Conservation (phyloP, 2,797 vertebrate genomes). For the Rhinoraja longicauda region DNA sequence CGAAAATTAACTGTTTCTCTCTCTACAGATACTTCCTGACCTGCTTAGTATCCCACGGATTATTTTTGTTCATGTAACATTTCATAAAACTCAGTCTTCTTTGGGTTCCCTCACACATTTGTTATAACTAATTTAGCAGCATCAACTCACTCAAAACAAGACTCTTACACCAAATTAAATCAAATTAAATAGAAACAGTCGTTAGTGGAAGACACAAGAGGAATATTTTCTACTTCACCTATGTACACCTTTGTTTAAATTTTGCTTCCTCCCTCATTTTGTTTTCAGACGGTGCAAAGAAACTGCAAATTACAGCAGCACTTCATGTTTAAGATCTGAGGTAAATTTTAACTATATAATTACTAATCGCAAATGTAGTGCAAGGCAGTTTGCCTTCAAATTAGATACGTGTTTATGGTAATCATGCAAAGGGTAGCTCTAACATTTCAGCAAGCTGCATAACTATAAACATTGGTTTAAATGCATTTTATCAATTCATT, state of each 20-base stretch:
- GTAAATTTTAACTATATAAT: not conserved
- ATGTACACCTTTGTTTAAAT: not conserved
- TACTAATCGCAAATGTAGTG: not conserved
- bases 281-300: not conserved
- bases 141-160: not conserved
- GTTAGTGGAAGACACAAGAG: not conserved
- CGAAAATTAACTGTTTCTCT: no score
- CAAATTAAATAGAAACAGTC: not conserved
- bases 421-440: not conserved
- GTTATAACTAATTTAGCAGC: not conserved
- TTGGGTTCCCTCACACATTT: not conserved
- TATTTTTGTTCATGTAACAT: no score
- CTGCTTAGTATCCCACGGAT: no score
- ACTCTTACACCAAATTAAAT: not conserved
- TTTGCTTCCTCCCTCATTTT: not conserved
- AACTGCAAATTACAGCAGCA: not conserved
- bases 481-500: no score
- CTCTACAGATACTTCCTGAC: no score
- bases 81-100: no score
- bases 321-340: not conserved
- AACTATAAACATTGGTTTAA: not conserved
- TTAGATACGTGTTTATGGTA: not conserved
- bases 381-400: not conserved
- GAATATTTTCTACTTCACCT: not conserved
- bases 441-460: not conserved